These are phyloP conservation scores for Apodemia duryi DNA, from an alignment of 2,888 invertebrate species.

Conservation along the genomic window DNA sequence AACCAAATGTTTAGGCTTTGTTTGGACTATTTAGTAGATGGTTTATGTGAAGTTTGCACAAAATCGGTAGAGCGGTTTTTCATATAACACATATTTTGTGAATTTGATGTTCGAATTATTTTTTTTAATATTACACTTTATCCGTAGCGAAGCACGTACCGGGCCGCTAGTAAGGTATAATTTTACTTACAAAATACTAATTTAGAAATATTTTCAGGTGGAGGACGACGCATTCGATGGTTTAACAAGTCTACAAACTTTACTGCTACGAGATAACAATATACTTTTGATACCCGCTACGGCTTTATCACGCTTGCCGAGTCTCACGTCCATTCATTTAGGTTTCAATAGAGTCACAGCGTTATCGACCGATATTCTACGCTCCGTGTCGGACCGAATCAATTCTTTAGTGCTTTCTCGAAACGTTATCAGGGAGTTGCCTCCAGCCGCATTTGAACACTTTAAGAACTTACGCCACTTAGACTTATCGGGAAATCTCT, in stretches of 20 bases:
- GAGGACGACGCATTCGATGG: slow-evolving; percentile 94
- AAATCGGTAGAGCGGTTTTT: too few species aligned
- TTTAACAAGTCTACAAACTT: slow-evolving; percentile 84
- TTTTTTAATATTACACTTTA: too few species aligned
- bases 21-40: too few species aligned
- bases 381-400: slow-evolving; percentile 85
- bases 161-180: not conserved
- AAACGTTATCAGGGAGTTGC: slow-evolving; percentile 92
- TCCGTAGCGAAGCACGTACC: too few species aligned
- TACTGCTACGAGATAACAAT: slow-evolving; percentile 92
- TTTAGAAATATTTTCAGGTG: slow-evolving; percentile 76
- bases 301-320: slow-evolving; percentile 88
- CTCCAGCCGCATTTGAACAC: slow-evolving; percentile 87
- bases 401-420: slow-evolving; percentile 87
- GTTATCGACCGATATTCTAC: slow-evolving; percentile 87
- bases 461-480: slow-evolving; percentile 85
- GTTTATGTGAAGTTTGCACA: too few species aligned
- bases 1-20: too few species aligned
- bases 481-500: slow-evolving; percentile 89
- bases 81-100: too few species aligned
- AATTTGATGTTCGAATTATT: too few species aligned
- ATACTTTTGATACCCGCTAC: slow-evolving; percentile 91
- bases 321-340: slow-evolving; percentile 85
- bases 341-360: slow-evolving; percentile 94
- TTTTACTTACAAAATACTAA: not conserved